Base-by-base conservation (phyloP, 1,140 invertebrate genomes). In the Catajapyx aquilonaris region DNA sequence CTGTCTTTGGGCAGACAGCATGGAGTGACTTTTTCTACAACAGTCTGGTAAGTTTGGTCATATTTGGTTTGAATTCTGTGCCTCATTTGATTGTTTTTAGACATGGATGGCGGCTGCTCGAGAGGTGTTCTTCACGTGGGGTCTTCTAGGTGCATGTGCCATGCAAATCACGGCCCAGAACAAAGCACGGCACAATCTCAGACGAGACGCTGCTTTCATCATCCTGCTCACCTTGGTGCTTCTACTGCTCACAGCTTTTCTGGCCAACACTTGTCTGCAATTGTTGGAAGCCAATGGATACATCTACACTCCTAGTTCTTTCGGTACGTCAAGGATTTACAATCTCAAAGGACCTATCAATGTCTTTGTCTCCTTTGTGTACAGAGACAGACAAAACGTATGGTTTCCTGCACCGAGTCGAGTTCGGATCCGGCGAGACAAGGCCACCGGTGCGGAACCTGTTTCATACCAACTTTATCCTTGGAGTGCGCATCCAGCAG, bases 91-190 rank as follows among this genome's bases (percentile, higher is more conserved):
- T 13, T 47, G 43, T 37, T 56, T 59, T 25, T 49, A 81, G 69
- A 76, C 76, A 42, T 91, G 86, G 86, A 62, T 80, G 7, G 76
- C 81, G 1, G 86, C 86, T 1, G 75, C 78, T 1, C 72, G 81
- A 50, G 85, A 90, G 59, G 73, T 74, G 1, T 88, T 90, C 52
- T 64, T 87, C 17, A 87, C 83, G 0, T 91, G 85, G 86, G 81
- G 81, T 7, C 52, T 88, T 1, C 58, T 87, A n/a, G 81, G 83
- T 1, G 73, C 80, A 2, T 80, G 81, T 33, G 66, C 78, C 34
- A 84, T 79, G 71, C 81, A 75, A 63, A 69, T 74, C 42, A 61
- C 65, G 20, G 65, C 68, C 28, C 72, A 78, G 45, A 80, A 80
- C 46, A 72, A 76, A 51, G 66, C 77, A 53, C 68, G 75, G 48